Percentiles rank a stretch among this genome's conserved stretches.
phyloP scores from a whole-genome alignment of 2,113 vertebrate species.

The Egretta garzetta region DNA sequence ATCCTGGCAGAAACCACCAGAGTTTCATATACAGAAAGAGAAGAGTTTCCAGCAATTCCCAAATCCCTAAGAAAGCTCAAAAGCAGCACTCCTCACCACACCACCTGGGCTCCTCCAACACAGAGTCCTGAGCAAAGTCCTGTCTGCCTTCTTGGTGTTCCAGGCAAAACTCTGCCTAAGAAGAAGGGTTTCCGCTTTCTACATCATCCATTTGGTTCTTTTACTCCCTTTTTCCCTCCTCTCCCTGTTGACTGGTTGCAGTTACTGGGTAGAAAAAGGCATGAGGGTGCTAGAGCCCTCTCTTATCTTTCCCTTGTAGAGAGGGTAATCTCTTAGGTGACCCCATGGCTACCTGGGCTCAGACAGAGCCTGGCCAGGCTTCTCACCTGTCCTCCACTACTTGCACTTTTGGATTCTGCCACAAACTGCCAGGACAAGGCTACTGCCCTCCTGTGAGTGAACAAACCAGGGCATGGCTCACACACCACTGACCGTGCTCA shows the following conservation, averaged over 20 bases:
- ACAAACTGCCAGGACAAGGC: background rate
- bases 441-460: accelerated
- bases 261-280: background rate
- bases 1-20: background rate
- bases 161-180: background rate
- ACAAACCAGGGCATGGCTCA: background rate
- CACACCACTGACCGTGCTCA: accelerated
- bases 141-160: background rate
- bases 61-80: background rate
- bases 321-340: background rate
- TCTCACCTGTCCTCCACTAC: background rate
- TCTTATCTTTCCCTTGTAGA: background rate
- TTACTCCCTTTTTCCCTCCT: background rate
- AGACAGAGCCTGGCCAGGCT: background rate
- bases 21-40: background rate
- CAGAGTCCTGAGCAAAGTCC: background rate
- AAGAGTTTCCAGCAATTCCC: background rate
- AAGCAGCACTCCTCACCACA: background rate
- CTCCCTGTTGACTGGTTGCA: background rate
- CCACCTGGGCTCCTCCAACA: background rate
- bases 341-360: background rate
- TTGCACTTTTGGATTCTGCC: background rate
- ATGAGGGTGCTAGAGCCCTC: background rate
- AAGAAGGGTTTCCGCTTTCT: background rate
- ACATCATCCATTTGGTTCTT: background rate